Evolutionary conservation across 2,797 vertebrate genomes (phyloP).

Genomic region (Oceanodroma leucorhoa): DNA sequence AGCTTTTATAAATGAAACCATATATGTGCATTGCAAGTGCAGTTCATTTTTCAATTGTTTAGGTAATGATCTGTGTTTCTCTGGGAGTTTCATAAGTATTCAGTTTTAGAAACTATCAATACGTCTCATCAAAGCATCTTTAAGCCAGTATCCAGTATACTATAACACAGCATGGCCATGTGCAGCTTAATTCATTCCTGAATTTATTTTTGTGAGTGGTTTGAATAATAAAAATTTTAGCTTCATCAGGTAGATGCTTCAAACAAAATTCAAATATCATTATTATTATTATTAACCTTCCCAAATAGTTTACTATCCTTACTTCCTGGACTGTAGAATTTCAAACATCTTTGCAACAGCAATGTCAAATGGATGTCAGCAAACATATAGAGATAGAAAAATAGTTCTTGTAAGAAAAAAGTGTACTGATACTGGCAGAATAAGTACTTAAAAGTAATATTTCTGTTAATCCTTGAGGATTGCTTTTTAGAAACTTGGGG

Average conservation of each 20-base stretch:
- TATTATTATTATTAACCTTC: background rate
- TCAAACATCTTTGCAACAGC: background rate
- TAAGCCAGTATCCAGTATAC: background rate
- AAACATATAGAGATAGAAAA: background rate
- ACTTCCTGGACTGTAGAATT: background rate
- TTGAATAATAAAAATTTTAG: background rate
- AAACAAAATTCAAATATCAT: background rate
- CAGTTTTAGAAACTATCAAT: background rate
- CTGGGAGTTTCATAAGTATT: background rate
- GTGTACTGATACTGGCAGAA: background rate
- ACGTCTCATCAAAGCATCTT: background rate
- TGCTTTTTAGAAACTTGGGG: background rate
- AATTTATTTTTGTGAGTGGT: background rate
- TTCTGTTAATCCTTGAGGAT: background rate
- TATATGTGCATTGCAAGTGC: background rate
- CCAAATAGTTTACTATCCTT: background rate
- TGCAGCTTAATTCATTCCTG: background rate
- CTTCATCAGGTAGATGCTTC: background rate
- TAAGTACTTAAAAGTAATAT: background rate
- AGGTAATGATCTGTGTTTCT: background rate
- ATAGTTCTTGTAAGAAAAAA: background rate
- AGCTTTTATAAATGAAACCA: background rate
- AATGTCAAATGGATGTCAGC: background rate
- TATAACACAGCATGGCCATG: background rate
- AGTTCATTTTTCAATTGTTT: background rate